phyloP scores from a whole-genome alignment of 2,113 vertebrate species.

The Chinchilla lanigera region DNA sequence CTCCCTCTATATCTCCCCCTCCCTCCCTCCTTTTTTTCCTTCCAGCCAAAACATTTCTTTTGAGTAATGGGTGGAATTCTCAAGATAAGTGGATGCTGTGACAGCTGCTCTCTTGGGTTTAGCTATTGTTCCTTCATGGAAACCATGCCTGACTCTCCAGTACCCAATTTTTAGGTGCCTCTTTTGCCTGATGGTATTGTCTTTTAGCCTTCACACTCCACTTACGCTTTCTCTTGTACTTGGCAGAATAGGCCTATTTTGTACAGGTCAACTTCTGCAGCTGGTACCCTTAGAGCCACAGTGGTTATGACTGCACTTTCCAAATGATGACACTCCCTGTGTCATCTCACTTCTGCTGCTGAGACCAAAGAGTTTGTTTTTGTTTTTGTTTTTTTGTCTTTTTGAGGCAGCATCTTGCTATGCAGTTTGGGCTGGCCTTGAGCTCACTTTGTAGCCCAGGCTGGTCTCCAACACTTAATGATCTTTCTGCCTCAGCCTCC shows the following conservation, averaged over 20 bases:
- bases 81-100: neutral
- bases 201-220: neutral
- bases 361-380: neutral
- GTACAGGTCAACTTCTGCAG: neutral
- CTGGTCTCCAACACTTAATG: too few species aligned
- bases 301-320: neutral
- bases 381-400: too few species aligned
- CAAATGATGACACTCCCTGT: neutral
- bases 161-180: neutral
- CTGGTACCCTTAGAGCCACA: neutral
- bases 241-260: neutral
- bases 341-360: neutral
- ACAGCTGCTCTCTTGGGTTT: neutral
- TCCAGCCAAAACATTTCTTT: neutral
- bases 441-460: too few species aligned
- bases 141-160: neutral
- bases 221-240: neutral
- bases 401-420: too few species aligned
- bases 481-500: too few species aligned
- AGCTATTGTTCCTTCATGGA: neutral
- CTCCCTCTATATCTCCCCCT: accelerated
- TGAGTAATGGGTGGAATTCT: neutral
- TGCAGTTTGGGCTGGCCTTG: too few species aligned
- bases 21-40: neutral
- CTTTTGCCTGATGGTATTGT: neutral